Evolutionary conservation across 1,140 invertebrate species (phyloP), one percentile per base, ranked within the genome.

Genomic region (Araneus ventricosus): DNA sequence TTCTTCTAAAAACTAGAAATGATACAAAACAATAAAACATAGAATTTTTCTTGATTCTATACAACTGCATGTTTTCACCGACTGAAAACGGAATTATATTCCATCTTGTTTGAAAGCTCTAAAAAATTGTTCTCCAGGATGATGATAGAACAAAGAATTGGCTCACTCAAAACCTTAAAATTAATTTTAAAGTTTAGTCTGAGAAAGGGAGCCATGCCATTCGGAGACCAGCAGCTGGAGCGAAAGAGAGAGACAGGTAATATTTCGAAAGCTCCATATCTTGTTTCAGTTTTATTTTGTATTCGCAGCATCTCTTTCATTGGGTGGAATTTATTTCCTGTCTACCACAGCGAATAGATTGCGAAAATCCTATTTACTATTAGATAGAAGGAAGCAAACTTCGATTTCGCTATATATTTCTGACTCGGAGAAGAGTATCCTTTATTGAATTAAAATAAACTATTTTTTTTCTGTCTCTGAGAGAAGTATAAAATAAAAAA

Each of bases 401-500:
- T 63, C 59, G 59, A 63, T 63, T 63, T 63, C 59, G n/a, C 59
- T 24, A 63, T 63, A 63, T 63, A 63, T 63, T 63, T 57, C 17
- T n/a, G n/a, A n/a, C 20, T 63, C 22, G 59, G n/a, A 24, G 59
- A n/a, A 7, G 24, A 63, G 59, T 63, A 4, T 8, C 2, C n/a
- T 63, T 24, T 63, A 63, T 63, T 63, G 59, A 63, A 63, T 63
- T 63, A 63, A 63, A 63, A 63, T 63, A n/a, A 61, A 61, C 59
- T 61, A 57, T 57, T 24, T 61, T 5, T 7, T 63, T 63, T 24
- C 24, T 63, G 59, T 63, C 45, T 52, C 45, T 4, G 45, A 14
- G 45, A 14, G 45, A 52, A 52, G 17, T 52, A 52, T 52, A n/a
- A n/a, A n/a, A n/a, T n/a, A n/a, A n/a, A n/a, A n/a, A n/a, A n/a